Conservation (phyloP, 53 echinoderm and acorn worm species). For the Actinopyga echinites region DNA sequence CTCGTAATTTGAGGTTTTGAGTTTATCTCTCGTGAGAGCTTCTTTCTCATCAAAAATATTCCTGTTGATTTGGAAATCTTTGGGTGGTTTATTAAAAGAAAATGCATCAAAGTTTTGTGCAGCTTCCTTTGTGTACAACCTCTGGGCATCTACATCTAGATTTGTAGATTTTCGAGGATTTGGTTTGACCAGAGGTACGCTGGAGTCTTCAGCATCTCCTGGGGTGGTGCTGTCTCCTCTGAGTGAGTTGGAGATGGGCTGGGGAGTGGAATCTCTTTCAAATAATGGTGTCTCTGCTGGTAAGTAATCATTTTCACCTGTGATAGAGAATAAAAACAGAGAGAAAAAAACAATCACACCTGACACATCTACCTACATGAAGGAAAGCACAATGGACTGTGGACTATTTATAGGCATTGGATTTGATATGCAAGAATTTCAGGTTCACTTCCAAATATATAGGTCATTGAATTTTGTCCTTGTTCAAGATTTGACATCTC, state of each 20-base stretch:
- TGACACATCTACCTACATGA: no score
- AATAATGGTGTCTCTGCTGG: conserved; percentile 5
- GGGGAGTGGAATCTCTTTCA: not conserved
- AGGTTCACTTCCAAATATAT: no score
- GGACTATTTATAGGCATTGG: no score
- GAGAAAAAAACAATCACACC: no score
- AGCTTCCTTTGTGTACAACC: conserved; percentile 15
- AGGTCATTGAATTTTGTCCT: no score
- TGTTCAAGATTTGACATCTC: no score
- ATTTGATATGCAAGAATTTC: no score
- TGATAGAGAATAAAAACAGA: not conserved
- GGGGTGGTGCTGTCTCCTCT: not conserved
- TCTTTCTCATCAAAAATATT: conserved; percentile 44
- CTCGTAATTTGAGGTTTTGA: conserved; percentile 21
- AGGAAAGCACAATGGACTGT: no score
- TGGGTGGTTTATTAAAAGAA: not conserved
- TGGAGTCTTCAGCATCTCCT: not conserved
- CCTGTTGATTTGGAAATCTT: not conserved
- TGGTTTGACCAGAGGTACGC: not conserved
- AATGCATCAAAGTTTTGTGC: conserved; percentile 32
- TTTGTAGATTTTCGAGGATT: conserved; percentile 40
- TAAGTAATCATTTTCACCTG: conserved; percentile 11
- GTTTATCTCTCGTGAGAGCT: conserved; percentile 20
- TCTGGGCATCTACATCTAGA: conserved; percentile 35
- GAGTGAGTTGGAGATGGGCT: conserved; percentile 13